Conservation (phyloP, 2,797 vertebrate species). For the Scolopax rusticola region DNA sequence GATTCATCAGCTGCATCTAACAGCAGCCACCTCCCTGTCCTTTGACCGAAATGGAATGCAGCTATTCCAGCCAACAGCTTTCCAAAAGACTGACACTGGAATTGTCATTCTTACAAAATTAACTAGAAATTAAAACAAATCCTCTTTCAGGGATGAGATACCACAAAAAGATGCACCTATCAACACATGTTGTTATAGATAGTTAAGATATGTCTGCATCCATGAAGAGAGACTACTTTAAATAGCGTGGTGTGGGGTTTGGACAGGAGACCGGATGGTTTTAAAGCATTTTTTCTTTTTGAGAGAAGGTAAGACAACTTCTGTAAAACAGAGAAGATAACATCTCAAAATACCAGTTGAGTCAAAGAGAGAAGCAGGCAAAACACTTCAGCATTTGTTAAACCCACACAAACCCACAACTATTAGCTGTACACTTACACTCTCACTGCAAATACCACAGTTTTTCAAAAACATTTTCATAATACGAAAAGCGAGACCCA, state of each 20-base stretch:
- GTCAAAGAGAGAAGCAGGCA: not conserved
- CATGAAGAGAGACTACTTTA: not conserved
- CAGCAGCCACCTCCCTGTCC: not conserved
- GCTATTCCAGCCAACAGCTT: not conserved
- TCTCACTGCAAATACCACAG: not conserved
- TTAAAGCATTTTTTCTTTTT: not conserved
- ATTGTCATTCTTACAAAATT: not conserved
- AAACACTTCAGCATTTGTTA: constrained; percentile 30
- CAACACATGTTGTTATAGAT: rapidly evolving
- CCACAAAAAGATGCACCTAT: not conserved
- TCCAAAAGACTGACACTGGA: not conserved
- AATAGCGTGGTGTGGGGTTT: not conserved
- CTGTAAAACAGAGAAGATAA: not conserved
- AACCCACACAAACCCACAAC: not conserved
- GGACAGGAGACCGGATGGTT: not conserved
- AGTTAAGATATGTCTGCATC: not conserved
- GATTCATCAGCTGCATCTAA: not conserved
- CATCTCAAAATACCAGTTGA: not conserved
- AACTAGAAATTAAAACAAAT: not conserved
- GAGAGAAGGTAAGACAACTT: not conserved
- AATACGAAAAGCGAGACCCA: not conserved
- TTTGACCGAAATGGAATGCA: not conserved
- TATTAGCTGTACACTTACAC: not conserved
- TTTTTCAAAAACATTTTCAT: not conserved
- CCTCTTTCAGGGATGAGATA: not conserved